phyloP scores from a whole-genome alignment of 2,113 vertebrate genomes.

The Sakesphorus luctuosus region DNA sequence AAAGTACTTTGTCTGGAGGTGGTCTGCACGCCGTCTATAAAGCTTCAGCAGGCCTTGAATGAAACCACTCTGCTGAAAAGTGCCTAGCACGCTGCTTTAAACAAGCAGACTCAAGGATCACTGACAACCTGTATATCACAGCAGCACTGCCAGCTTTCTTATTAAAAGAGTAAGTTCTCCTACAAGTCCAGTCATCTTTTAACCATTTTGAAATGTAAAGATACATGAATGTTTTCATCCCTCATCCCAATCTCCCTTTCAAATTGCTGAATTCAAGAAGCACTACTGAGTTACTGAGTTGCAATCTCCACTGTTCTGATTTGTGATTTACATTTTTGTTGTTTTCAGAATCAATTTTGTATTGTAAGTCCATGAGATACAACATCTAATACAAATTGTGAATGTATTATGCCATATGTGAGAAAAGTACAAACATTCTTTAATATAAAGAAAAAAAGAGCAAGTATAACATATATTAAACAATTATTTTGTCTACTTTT shows the following conservation, averaged over 20 bases:
- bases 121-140: constrained; percentile 48
- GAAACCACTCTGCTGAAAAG: constrained; percentile 40
- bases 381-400: constrained; percentile 1
- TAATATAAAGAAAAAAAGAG: not conserved
- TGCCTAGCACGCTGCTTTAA: constrained; percentile 62
- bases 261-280: constrained; percentile 12
- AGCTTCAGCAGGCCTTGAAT: constrained; percentile 40
- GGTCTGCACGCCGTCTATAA: constrained; percentile 50
- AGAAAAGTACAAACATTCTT: not conserved
- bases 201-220: constrained; percentile 42
- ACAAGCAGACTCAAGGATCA: constrained; percentile 61
- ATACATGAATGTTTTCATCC: constrained; percentile 1
- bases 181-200: constrained; percentile 18
- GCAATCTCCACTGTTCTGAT: not conserved
- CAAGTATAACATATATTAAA: not conserved
- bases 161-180: constrained; percentile 43
- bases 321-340: constrained; percentile 32
- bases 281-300: not conserved
- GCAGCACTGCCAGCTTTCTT: constrained; percentile 30
- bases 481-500: not conserved
- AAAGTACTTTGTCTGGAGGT: constrained; percentile 58
- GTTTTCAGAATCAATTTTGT: constrained; percentile 61
- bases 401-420: constrained; percentile 1
- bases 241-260: not conserved
- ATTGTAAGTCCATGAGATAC: constrained; percentile 6